phyloP scores from a whole-genome alignment of 1,140 invertebrate species.

The Gyrodactylus salaris region DNA sequence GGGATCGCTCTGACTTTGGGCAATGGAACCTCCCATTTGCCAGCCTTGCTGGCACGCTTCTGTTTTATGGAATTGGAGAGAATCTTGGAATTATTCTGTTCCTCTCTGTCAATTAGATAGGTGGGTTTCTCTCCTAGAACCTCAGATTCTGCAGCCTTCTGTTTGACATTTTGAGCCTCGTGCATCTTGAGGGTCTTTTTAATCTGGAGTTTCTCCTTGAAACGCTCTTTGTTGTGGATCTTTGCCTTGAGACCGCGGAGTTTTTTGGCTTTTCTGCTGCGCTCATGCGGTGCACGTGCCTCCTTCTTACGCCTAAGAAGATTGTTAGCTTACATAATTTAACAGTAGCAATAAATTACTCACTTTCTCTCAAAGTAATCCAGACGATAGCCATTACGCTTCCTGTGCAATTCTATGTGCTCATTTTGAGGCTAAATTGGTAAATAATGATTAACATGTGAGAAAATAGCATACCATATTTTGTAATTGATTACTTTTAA shows the following conservation, averaged over 20 bases:
- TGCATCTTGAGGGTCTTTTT: conserved; percentile 46
- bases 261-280: conserved; percentile 52
- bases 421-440: conserved; percentile 65
- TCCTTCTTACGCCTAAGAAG: conserved; percentile 45
- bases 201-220: conserved; percentile 93
- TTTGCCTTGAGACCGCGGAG: conserved; percentile 84
- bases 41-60: conserved; percentile 95
- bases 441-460: background rate
- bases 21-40: conserved; percentile 96
- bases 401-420: conserved; percentile 84
- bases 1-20: conserved; percentile 83
- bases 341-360: conserved; percentile 9
- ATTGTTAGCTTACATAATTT: background rate
- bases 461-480: background rate
- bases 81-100: conserved; percentile 64
- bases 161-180: conserved; percentile 33
- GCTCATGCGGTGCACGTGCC: conserved; percentile 55
- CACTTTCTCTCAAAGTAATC: conserved; percentile 73
- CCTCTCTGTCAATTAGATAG: conserved; percentile 75
- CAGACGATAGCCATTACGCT: conserved; percentile 62
- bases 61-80: conserved; percentile 98
- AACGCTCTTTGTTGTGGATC: conserved; percentile 69
- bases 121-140: conserved; percentile 58
- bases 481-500: background rate
- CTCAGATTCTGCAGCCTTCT: conserved; percentile 35